These are phyloP conservation scores for Monopterus albus DNA, from an alignment of 2,113 vertebrate genomes.

Conservation along the genomic window DNA sequence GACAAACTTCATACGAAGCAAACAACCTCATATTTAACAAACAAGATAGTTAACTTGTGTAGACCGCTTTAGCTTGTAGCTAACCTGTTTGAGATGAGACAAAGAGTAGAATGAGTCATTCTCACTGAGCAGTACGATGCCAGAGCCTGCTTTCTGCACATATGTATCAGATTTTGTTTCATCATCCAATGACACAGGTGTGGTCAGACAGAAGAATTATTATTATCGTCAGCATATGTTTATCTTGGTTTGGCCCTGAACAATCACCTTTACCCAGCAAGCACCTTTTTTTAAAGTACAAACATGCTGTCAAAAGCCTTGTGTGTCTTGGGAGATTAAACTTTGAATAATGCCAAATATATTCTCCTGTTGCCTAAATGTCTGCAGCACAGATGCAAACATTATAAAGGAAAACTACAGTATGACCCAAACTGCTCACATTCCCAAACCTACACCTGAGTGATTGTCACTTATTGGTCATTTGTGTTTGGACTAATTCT, in stretches of 20 bases:
- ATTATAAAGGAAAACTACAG: too few species aligned
- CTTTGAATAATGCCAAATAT: constrained; percentile 28
- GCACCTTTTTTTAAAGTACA: constrained; percentile 39
- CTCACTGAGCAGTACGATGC: neutral
- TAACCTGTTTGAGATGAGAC: constrained; percentile 31
- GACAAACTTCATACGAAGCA: neutral
- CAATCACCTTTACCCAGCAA: constrained; percentile 51
- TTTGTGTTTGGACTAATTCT: too few species aligned
- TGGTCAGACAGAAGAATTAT: constrained; percentile 55
- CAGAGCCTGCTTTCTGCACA: constrained; percentile 23
- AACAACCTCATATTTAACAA: neutral
- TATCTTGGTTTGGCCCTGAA: constrained; percentile 51
- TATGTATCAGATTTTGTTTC: constrained; percentile 53
- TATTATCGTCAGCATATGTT: constrained; percentile 65
- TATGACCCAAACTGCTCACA: constrained; percentile 8
- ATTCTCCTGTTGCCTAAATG: neutral
- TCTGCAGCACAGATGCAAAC: neutral
- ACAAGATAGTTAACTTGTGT: neutral
- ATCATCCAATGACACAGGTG: constrained; percentile 47
- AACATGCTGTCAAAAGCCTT: constrained; percentile 23
- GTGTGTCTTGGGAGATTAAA: constrained; percentile 27
- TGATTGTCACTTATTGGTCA: too few species aligned
- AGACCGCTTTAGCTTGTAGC: neutral
- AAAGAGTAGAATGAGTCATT: constrained; percentile 28
- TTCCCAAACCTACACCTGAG: neutral